A percentile compares a stretch with the other conserved stretches of the same genome.
Conservation (phyloP, 2,888 invertebrate genomes). For the Dastarcus helophoroides region DNA sequence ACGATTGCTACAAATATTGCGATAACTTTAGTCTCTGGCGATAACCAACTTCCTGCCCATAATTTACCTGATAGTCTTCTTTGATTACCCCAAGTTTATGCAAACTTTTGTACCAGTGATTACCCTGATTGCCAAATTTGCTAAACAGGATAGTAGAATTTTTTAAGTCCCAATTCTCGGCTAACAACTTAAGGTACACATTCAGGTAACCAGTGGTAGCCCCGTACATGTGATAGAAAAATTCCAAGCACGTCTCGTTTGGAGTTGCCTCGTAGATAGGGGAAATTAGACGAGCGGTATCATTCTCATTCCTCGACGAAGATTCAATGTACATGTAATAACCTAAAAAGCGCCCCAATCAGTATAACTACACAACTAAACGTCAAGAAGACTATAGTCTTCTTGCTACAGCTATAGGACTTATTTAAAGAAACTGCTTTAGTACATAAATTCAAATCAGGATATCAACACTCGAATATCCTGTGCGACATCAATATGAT, state of each 20-base stretch:
- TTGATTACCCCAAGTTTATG: conserved; percentile 36
- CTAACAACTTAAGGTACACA: conserved; percentile 40
- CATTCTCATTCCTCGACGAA: conserved; percentile 47
- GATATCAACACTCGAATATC: no score
- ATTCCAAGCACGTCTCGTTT: conserved; percentile 44
- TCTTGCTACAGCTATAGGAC: no score
- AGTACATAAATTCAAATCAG: no score
- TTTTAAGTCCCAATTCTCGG: conserved; percentile 33
- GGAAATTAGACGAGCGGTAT: conserved; percentile 61
- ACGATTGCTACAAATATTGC: no score
- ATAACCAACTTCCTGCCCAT: no score
- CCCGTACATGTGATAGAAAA: conserved; percentile 76
- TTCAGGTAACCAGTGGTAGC: conserved; percentile 44
- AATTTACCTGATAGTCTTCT: conserved; percentile 50
- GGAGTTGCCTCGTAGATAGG: conserved; percentile 46
- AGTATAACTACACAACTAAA: conserved; percentile 10
- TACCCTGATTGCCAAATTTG: conserved; percentile 55
- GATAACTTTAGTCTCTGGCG: no score
- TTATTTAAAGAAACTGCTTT: no score
- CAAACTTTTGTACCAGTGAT: conserved; percentile 51
- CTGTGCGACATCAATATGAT: no score
- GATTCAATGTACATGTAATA: conserved; percentile 79
- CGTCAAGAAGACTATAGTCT: background rate
- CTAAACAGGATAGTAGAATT: conserved; percentile 46
- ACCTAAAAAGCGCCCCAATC: no score